phyloP scores from a whole-genome alignment of 1,140 invertebrate species.

The Halictus rubicundus region DNA sequence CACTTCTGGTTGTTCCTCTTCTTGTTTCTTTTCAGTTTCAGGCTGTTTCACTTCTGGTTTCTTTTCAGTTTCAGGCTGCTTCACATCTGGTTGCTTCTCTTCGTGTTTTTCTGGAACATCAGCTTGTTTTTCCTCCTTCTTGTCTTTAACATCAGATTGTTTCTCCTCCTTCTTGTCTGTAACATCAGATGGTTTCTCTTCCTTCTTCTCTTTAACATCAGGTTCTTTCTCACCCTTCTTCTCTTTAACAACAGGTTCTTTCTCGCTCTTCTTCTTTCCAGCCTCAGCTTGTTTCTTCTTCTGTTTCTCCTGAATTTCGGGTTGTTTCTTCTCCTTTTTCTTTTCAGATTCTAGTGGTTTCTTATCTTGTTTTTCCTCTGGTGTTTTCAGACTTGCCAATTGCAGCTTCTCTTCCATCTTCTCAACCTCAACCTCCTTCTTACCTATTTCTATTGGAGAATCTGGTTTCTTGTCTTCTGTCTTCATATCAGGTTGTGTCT shows the following conservation, averaged over 20 bases:
- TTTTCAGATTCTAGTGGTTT: background rate
- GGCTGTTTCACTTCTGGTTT: background rate
- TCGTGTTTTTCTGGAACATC: no score
- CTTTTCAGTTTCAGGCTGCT: background rate
- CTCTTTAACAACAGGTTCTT: background rate
- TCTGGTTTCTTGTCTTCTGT: no score
- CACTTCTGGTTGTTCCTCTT: background rate
- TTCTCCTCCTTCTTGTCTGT: background rate
- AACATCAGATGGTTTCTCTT: background rate
- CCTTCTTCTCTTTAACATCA: background rate
- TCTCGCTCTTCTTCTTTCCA: background rate
- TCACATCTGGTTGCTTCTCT: background rate
- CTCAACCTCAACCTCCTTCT: no score
- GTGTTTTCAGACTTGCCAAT: background rate
- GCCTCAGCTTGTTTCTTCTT: background rate
- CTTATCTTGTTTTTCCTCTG: background rate
- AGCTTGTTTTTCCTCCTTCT: background rate
- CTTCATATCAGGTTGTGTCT: no score
- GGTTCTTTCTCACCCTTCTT: background rate
- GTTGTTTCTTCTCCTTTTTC: background rate
- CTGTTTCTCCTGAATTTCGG: background rate
- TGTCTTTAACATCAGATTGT: no score
- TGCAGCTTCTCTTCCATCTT: background rate
- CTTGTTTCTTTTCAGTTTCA: background rate
- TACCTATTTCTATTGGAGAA: no score